These are phyloP conservation scores for Laticauda colubrina DNA, from an alignment of 2,113 vertebrate species.

Conservation along the genomic window DNA sequence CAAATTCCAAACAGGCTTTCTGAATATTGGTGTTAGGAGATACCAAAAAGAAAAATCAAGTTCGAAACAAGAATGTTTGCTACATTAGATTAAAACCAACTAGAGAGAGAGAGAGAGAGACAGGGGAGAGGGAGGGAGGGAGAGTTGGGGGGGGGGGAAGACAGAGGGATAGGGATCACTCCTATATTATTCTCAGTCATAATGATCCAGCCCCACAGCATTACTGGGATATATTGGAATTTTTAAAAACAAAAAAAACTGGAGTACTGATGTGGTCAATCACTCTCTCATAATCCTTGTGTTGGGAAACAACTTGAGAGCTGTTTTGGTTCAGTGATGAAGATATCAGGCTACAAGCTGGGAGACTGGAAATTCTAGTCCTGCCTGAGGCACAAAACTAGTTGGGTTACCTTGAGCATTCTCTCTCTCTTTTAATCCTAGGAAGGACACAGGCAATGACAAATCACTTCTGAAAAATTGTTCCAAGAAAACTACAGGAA, in stretches of 20 bases:
- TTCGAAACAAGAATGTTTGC: background rate
- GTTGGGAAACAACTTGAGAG: background rate
- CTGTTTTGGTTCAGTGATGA: background rate
- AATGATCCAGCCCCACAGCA: background rate
- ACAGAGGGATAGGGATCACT: accelerated
- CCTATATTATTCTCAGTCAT: background rate
- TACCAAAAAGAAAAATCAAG: background rate
- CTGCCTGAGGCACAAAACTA: background rate
- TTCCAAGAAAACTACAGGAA: background rate
- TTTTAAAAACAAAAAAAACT: background rate
- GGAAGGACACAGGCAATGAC: background rate
- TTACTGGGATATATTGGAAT: background rate
- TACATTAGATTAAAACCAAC: background rate
- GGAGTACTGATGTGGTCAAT: background rate
- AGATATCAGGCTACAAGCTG: background rate
- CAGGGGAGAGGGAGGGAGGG: too few species aligned
- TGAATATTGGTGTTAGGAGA: background rate
- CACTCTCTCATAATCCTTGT: background rate
- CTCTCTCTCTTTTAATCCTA: background rate
- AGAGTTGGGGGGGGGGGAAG: too few species aligned
- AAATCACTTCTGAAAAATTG: background rate
- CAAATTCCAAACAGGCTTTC: background rate
- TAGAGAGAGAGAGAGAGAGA: too few species aligned
- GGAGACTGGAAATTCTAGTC: background rate
- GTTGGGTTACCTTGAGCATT: background rate